A percentile compares a stretch with the other conserved stretches of the same genome.
Conservation (phyloP, 1,140 invertebrate species). For the Zaprionus nigranus region DNA sequence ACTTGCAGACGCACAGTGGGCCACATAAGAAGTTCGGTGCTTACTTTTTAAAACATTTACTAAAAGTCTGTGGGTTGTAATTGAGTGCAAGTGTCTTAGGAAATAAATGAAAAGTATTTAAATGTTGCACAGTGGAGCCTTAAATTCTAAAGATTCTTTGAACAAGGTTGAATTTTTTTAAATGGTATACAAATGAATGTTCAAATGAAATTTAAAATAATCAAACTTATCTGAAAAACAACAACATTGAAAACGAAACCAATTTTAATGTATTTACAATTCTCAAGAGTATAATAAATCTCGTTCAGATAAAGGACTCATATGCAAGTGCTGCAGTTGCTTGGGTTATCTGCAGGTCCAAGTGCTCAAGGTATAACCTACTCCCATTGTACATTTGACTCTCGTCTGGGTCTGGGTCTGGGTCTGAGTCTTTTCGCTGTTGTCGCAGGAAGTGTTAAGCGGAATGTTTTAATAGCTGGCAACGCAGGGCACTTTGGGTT, state of each 20-base stretch:
- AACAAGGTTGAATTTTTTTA: no score
- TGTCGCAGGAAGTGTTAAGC: slow-evolving; percentile 82
- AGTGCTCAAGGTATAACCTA: background rate
- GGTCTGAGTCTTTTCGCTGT: slow-evolving; percentile 9
- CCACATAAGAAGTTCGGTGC: background rate
- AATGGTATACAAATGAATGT: no score
- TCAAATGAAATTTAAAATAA: no score
- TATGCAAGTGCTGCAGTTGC: background rate
- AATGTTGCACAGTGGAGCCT: background rate
- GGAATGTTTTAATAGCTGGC: slow-evolving; percentile 77
- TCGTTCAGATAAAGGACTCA: background rate
- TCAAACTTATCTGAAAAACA: no score
- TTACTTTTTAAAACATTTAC: background rate
- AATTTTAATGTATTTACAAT: slow-evolving; percentile 4
- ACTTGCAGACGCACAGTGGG: slow-evolving; percentile 39
- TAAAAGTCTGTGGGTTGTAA: background rate
- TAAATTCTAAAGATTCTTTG: no score
- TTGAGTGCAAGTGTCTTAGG: background rate
- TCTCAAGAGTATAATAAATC: slow-evolving; percentile 37
- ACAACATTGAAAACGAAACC: background rate
- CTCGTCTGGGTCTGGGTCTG: background rate
- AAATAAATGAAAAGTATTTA: background rate
- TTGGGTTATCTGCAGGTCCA: background rate
- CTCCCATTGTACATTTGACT: background rate
- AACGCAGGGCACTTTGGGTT: slow-evolving; percentile 48